phyloP scores from a whole-genome alignment of 2,113 vertebrate species.

The Megaleporinus macrocephalus region DNA sequence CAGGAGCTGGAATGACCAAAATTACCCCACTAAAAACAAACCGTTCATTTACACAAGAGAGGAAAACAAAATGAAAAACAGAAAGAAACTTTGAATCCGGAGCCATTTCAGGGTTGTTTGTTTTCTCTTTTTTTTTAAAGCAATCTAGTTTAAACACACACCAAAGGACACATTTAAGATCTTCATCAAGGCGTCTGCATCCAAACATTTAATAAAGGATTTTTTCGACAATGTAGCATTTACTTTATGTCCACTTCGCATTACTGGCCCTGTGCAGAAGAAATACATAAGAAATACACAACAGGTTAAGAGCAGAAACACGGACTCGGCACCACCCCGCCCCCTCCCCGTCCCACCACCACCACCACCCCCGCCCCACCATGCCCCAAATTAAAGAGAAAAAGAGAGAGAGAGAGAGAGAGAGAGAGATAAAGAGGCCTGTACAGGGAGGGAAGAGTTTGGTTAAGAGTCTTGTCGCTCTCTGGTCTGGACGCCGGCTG shows the following conservation, averaged over 20 bases:
- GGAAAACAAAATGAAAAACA: conserved; percentile 75
- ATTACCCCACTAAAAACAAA: conserved; percentile 98
- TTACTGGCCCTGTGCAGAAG: conserved; percentile 99
- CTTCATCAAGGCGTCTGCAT: conserved; percentile 99
- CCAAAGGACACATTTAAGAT: conserved; percentile 99
- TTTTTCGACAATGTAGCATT: conserved; percentile 99
- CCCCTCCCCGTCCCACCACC: conserved; percentile 34
- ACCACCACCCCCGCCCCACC: conserved; percentile 16
- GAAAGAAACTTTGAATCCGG: conserved; percentile 80
- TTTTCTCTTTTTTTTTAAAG: conserved; percentile 66
- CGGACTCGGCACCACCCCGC: conserved; percentile 68
- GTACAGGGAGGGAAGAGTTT: conserved; percentile 83
- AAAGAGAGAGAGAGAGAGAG: conserved; percentile 84
- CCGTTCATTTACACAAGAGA: conserved; percentile 95
- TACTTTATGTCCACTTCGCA: conserved; percentile 99
- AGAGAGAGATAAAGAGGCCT: conserved; percentile 87
- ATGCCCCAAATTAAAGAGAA: conserved; percentile 40
- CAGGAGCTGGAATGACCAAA: conserved; percentile 99
- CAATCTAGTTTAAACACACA: conserved; percentile 96
- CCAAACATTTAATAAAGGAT: conserved; percentile 99
- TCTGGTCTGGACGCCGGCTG: conserved; percentile 86
- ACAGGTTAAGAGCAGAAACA: conserved; percentile 96
- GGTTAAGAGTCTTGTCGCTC: conserved; percentile 85
- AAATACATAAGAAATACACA: conserved; percentile 99
- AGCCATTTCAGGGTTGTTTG: too few relatives aligned